phyloP scores from a whole-genome alignment of 2,888 invertebrate species.

The Empis stercorea region DNA sequence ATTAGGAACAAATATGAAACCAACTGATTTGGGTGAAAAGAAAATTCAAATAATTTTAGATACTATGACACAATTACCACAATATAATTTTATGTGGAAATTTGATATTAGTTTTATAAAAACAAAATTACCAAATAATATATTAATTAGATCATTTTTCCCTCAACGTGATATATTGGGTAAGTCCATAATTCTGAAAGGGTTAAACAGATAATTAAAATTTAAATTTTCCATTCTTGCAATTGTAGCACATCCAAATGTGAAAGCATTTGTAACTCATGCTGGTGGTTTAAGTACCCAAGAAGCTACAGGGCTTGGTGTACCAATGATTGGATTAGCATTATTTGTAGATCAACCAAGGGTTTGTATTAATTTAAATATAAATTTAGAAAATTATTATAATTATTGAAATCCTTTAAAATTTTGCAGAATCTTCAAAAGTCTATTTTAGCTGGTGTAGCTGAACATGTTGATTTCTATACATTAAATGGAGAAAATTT shows the following conservation, averaged over 20 bases:
- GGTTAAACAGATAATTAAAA: too few relatives aligned
- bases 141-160: conserved; percentile 37
- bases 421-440: neutral
- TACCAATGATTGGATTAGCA: conserved; percentile 27
- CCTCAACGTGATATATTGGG: conserved; percentile 38
- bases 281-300: conserved; percentile 25
- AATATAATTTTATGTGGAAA: conserved; percentile 34
- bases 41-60: conserved; percentile 17
- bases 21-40: conserved; percentile 11
- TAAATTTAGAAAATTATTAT: too few relatives aligned
- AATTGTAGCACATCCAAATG: conserved; percentile 18
- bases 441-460: neutral
- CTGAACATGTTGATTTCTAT: neutral
- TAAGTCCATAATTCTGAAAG: too few relatives aligned
- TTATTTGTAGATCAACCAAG: conserved; percentile 23
- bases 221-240: too few relatives aligned
- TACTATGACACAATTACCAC: conserved; percentile 21
- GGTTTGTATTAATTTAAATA: conserved; percentile 7
- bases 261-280: conserved; percentile 25
- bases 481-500: conserved; percentile 4
- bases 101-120: conserved; percentile 14
- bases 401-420: too few relatives aligned
- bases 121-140: conserved; percentile 30
- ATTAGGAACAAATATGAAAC: conserved; percentile 25
- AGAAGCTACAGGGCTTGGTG: conserved; percentile 25